phyloP scores from a whole-genome alignment of 35 echinoderm and acorn worm species.

The Apostichopus japonicus region DNA sequence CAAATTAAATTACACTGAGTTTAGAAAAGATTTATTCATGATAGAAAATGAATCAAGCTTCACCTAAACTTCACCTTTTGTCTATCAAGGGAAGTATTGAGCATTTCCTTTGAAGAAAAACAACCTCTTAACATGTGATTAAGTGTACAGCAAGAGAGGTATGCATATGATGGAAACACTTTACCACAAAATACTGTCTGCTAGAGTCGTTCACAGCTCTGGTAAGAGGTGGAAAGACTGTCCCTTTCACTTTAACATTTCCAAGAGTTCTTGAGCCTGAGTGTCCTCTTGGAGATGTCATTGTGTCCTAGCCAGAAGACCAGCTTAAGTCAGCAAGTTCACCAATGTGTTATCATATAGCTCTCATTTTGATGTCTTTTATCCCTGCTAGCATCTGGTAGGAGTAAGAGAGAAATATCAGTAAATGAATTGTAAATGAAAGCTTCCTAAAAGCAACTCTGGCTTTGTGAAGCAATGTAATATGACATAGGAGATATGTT shows the following conservation, averaged over 20 bases:
- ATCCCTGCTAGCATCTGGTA: background rate
- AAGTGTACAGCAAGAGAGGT: background rate
- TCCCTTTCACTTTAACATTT: slow-evolving; percentile 45
- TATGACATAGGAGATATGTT: no score
- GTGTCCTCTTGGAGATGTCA: slow-evolving; percentile 51
- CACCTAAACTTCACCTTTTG: no score
- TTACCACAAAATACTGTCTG: slow-evolving; percentile 51
- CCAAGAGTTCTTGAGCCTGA: slow-evolving; percentile 42
- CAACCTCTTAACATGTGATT: no score
- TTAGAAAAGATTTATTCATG: no score
- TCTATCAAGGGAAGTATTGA: no score
- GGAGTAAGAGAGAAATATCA: background rate
- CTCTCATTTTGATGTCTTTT: background rate
- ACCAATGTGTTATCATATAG: background rate
- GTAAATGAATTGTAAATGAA: background rate
- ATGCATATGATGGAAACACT: background rate
- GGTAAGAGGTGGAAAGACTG: slow-evolving; percentile 39
- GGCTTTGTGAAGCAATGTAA: no score
- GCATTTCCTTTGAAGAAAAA: no score
- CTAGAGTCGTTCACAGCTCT: slow-evolving; percentile 50
- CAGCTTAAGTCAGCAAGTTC: background rate
- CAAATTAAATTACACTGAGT: no score
- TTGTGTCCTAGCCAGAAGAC: background rate
- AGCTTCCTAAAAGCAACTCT: no score
- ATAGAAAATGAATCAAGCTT: no score